A percentile compares a stretch with the other conserved stretches of the same genome.
These are phyloP conservation scores for Agapornis canus DNA, from an alignment of 2,797 vertebrate genomes.

Conservation along the genomic window DNA sequence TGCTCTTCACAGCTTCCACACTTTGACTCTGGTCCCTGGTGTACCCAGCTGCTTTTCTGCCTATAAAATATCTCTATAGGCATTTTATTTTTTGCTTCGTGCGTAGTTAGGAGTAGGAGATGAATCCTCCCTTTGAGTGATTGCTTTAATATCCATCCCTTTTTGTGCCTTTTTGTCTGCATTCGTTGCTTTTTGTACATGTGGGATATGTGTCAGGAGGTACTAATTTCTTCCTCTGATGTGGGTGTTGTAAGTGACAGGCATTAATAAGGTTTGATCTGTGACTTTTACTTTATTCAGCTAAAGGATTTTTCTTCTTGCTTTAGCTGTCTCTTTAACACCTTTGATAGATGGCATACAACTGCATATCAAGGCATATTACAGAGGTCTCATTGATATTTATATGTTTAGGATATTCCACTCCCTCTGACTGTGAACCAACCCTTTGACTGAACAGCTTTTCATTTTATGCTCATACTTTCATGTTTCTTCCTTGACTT, in stretches of 20 bases:
- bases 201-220: slow-evolving; percentile 50
- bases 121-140: slow-evolving; percentile 31
- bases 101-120: neutral
- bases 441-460: neutral
- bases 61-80: neutral
- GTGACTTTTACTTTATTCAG: slow-evolving; percentile 41
- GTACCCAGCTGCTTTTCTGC: slow-evolving; percentile 10
- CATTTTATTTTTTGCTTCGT: slow-evolving; percentile 39
- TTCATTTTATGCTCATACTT: neutral
- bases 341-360: neutral
- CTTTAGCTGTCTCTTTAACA: slow-evolving; percentile 31
- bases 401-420: neutral
- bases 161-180: neutral
- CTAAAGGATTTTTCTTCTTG: neutral
- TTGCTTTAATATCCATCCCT: slow-evolving; percentile 52
- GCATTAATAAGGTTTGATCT: slow-evolving; percentile 58
- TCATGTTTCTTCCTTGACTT: neutral
- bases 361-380: slow-evolving; percentile 8
- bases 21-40: slow-evolving; percentile 22
- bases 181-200: slow-evolving; percentile 8
- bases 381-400: slow-evolving; percentile 22
- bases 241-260: slow-evolving; percentile 43
- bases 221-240: slow-evolving; percentile 55
- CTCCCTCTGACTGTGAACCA: neutral
- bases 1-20: slow-evolving; percentile 13